Base-by-base conservation (phyloP, 2,797 vertebrate genomes). In the Pangasius djambal region DNA sequence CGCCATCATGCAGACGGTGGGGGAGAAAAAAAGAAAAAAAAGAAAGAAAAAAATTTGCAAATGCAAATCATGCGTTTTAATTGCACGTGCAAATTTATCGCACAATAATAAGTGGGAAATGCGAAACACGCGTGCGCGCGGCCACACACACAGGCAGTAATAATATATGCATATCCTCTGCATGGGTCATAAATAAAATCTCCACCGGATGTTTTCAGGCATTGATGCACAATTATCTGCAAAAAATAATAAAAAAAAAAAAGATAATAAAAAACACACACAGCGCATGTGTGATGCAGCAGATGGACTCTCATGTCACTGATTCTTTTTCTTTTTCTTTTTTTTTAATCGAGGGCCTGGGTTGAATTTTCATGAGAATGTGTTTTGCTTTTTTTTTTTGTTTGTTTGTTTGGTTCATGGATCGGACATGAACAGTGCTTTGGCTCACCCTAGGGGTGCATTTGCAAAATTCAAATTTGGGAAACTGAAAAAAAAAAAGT, bases 371-470 rank as follows among this genome's bases (percentile, higher is more conserved):
- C 25, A 31, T 50, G 28, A 48, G 37, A 67, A 50, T n/a, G 13
- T 25, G 1, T 28, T 79, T 79, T 18, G 28, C 6, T 15, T 25
- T 15, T 22, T 61, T 2, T 28, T 1, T 79, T 12, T 70, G 16
- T 74, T 5, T 74, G 34, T 70, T 22, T 5, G 8, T 75, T 28
- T 25, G n/a, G 5, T 59, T 37, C 52, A 20, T 63, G 28, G 7
- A 48, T 12, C 31, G n/a, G 40, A 12, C 44, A 72, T 67, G 25
- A 31, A 20, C 40, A 12, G 65, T 50, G 79, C 40, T 72, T 22
- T 83, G 79, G 87, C 81, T 70, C 87, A 16, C 79, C 55, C 79
- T 83, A 74, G 67, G 59, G 87, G 87, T 59, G 67, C 37, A 55
- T 59, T 72, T 82, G 34, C 6, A 67, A 69, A 78, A 61, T 59